A percentile compares a stretch with the other conserved stretches of the same genome.
Evolutionary conservation across 2,113 vertebrate genomes (phyloP).

Genomic region (Rhabdornis inornatus): DNA sequence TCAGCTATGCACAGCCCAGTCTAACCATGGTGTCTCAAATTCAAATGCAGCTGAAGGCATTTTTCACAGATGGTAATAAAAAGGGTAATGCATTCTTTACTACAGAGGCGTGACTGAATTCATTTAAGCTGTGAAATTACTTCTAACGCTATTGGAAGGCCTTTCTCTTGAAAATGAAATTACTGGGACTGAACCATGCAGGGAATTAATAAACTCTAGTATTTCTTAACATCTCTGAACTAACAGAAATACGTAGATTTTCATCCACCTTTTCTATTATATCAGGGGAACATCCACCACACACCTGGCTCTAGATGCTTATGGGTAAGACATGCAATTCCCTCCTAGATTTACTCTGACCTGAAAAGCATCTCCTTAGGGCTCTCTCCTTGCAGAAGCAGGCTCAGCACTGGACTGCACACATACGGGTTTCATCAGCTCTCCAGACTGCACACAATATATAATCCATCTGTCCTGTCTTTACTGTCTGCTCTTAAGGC

Average conservation of each 20-base stretch:
- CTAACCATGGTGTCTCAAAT: fast-evolving
- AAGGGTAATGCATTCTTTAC: neutral
- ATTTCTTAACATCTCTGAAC: neutral
- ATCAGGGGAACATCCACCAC: neutral
- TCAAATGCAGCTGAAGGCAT: neutral
- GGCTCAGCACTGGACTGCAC: neutral
- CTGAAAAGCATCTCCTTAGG: neutral
- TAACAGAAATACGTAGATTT: neutral
- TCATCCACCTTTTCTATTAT: neutral
- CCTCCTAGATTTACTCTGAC: neutral
- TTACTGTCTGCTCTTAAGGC: neutral
- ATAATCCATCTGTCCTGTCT: neutral
- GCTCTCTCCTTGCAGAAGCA: neutral
- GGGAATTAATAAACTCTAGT: neutral
- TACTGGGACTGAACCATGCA: neutral
- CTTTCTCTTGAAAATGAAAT: neutral
- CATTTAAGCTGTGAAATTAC: constrained; percentile 15
- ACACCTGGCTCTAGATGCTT: neutral
- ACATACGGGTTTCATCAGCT: fast-evolving
- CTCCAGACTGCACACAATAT: neutral
- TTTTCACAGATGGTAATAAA: neutral
- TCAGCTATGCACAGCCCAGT: neutral
- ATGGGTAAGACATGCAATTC: neutral
- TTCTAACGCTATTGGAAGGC: neutral
- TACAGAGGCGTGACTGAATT: constrained; percentile 2